Base-by-base conservation (phyloP, 2,888 invertebrate species). In the Diogma glabrata region DNA sequence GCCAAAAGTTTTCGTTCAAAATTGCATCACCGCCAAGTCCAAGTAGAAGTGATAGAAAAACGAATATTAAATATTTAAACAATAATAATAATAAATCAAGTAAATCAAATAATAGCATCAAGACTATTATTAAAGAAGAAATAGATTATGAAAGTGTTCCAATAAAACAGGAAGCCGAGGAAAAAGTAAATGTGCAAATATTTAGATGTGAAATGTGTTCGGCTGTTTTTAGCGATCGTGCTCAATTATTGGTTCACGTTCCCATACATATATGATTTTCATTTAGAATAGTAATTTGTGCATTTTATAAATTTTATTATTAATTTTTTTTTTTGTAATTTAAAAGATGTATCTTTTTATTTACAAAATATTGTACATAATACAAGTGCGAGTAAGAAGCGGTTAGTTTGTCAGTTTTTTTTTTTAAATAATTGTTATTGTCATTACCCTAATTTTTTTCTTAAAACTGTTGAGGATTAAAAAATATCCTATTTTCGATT, bases 131-230 rank as follows among this genome's bases (percentile, higher is more conserved):
- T 26, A 46, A 24, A 24, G n/a, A 10, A 24, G 24, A 24, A 24
- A 4, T 46, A 3, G 46, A 46, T 46, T 46, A 26, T 46, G 9
- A 23, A 26, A 38, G 20, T 30, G 16, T 47, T 4, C 1, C 43
- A 17, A 47, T 66, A 2, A 65, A 67, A 52, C 63, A 51, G 30
- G 53, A 64, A 47, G 69, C 69, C 52, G 66, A 70, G 46, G 68
- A 73, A 48, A 30, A 22, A 12, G 22, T 30, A 30, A 30, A 19
- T 19, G 30, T 22, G 10, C 14, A 33, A 33, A 22, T 30, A 20
- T 48, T 33, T 20, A 48, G 81, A 58, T 89, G 89, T 64, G 87
- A 87, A 67, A 87, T 89, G 84, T 89, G 89, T 66, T 77, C 82
- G 51, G 77, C 81, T 47, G 78, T 82, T 58, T 89, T 89, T 67